Conservation (phyloP, 2,113 vertebrate genomes). For the Phylloscopus trochiloides region DNA sequence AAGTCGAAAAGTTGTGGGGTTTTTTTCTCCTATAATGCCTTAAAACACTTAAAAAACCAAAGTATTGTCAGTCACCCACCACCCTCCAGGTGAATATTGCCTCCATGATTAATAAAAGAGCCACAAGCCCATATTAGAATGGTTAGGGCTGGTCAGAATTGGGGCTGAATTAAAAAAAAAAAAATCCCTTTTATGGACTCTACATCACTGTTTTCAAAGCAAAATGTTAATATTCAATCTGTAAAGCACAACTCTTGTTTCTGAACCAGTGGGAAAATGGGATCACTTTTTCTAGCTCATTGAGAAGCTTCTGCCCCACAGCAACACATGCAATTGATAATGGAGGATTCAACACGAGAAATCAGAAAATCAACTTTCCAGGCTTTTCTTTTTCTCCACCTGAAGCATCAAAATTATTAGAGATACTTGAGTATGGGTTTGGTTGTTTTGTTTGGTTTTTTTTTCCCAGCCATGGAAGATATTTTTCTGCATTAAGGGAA, state of each 20-base stretch:
- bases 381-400: neutral
- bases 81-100: neutral
- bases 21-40: neutral
- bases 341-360: accelerated
- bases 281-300: neutral
- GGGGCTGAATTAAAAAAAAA: neutral
- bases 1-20: neutral
- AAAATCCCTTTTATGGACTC: neutral
- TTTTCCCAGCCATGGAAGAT: neutral
- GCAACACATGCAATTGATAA: neutral
- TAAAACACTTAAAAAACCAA: neutral
- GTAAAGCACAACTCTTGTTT: neutral
- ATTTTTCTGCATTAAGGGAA: neutral
- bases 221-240: neutral
- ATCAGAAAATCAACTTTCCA: neutral
- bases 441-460: too few relatives aligned
- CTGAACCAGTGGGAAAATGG: neutral
- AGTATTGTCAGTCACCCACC: neutral
- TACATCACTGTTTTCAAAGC: accelerated
- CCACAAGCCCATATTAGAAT: neutral
- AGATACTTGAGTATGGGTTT: neutral
- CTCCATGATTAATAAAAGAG: neutral
- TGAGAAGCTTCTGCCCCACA: neutral
- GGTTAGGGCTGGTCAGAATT: neutral
- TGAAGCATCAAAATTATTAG: neutral